Conservation (phyloP, 2,797 vertebrate genomes). For the Argentina silus region DNA sequence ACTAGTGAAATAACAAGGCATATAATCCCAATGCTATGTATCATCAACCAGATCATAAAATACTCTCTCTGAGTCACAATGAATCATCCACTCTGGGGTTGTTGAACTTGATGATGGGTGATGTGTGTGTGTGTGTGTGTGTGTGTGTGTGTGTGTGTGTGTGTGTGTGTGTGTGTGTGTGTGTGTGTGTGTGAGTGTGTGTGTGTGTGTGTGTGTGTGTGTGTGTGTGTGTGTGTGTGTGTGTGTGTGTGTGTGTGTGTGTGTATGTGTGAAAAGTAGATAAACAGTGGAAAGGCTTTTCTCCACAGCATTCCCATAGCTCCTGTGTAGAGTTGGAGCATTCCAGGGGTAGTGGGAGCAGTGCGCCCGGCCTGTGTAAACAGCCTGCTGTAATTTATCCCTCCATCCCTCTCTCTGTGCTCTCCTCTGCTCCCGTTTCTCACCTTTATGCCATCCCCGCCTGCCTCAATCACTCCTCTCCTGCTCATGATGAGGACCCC, state of each 20-base stretch:
- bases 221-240: neutral
- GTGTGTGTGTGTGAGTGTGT: neutral
- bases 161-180: neutral
- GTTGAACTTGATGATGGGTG: neutral
- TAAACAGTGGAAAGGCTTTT: constrained; percentile 21
- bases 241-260: constrained; percentile 17
- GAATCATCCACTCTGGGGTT: neutral
- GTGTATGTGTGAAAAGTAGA: constrained; percentile 9
- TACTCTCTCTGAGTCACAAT: constrained; percentile 5
- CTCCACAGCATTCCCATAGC: constrained; percentile 20
- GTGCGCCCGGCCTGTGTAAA: constrained; percentile 28
- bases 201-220: neutral
- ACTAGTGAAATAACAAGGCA: neutral
- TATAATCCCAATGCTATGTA: constrained; percentile 12
- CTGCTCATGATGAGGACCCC: neutral
- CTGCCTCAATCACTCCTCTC: neutral
- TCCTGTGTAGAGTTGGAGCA: constrained; percentile 1
- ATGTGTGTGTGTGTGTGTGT: neutral
- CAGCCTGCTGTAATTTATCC: constrained; percentile 37
- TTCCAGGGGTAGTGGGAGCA: constrained; percentile 30
- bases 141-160: neutral
- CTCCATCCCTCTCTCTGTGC: neutral
- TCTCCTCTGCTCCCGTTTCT: neutral
- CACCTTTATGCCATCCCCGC: constrained; percentile 1
- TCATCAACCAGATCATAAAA: neutral